Evolutionary conservation across 2,113 vertebrate species (phyloP), one percentile per base, ranked within the genome.

Genomic region (Lampris incognitus): DNA sequence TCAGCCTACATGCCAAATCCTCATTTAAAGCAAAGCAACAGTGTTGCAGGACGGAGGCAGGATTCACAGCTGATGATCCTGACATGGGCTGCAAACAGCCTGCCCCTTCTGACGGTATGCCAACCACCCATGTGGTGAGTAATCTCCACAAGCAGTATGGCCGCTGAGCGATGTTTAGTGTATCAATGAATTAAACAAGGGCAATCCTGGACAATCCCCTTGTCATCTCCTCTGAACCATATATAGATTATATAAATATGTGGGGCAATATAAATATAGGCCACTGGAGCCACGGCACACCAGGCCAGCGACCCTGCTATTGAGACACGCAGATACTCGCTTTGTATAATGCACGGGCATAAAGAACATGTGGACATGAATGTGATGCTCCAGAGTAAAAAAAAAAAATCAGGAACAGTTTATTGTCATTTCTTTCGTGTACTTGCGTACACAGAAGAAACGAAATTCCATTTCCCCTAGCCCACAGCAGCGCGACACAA

Each of bases 231-330:
- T 74, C 74, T 59, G 38, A 64, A 67, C 62, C 46, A 63, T 56
- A 77, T 63, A 79, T 41, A 51, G 79, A 79, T 89, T 83, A 86
- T 75, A 78, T 87, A 85, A 88, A 85, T 74, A 90, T 78, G 79
- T 87, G 50, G 76, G 81, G 85, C 88, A 76, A 87, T 76, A 40
- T 74, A 63, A 68, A 88, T 75, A 79, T 82, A 61, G 91, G 90
- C 78, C 89, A 85, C 52, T 87, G 84, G 69, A 81, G 78, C 70
- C 76, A 74, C 77, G 82, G 58, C 74, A 60, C 74, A 85, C 60
- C 8, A 71, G 52, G 66, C 74, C 57, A 77, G 75, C 71, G 60
- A 82, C 71, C 77, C 50, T 50, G 61, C 76, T 85, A 81, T 86
- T 87, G 82, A 88, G 85, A 89, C 83, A 81, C 10, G 10, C 46